A percentile compares a stretch with the other conserved stretches of the same genome.
Evolutionary conservation across 2,797 vertebrate genomes (phyloP).

Genomic region (Eospalax fontanierii): DNA sequence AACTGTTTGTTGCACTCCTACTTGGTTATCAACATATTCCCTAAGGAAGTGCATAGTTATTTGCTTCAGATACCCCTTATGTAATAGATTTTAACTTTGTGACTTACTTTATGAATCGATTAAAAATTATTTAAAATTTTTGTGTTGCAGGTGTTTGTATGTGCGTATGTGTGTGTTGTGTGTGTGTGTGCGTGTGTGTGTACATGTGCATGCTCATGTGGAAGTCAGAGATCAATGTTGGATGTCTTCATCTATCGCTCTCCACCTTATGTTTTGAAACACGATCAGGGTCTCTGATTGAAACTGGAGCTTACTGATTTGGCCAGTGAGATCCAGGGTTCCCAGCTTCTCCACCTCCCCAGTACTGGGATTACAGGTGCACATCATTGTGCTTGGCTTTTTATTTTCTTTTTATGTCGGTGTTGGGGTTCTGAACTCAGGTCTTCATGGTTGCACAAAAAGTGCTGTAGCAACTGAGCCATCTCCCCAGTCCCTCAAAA

Average conservation of each 20-base stretch:
- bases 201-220: neutral
- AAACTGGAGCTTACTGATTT: neutral
- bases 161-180: no score
- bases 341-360: neutral
- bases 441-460: neutral
- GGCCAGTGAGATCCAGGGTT: neutral
- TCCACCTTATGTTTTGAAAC: neutral
- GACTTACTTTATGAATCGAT: constrained; percentile 25
- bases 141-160: neutral
- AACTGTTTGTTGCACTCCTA: constrained; percentile 21
- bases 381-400: neutral
- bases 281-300: neutral
- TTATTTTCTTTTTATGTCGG: neutral
- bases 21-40: constrained; percentile 36
- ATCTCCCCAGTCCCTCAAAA: neutral
- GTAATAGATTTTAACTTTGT: constrained; percentile 25
- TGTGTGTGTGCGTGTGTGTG: no score
- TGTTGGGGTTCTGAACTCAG: neutral
- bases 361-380: neutral
- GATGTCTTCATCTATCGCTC: neutral
- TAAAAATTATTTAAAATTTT: neutral
- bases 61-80: constrained; percentile 4
- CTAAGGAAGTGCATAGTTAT: constrained; percentile 27
- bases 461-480: neutral
- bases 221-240: neutral